Evolutionary conservation across 2,113 vertebrate genomes (phyloP), one percentile per base, ranked within the genome.

Genomic region (Tetrax tetrax): DNA sequence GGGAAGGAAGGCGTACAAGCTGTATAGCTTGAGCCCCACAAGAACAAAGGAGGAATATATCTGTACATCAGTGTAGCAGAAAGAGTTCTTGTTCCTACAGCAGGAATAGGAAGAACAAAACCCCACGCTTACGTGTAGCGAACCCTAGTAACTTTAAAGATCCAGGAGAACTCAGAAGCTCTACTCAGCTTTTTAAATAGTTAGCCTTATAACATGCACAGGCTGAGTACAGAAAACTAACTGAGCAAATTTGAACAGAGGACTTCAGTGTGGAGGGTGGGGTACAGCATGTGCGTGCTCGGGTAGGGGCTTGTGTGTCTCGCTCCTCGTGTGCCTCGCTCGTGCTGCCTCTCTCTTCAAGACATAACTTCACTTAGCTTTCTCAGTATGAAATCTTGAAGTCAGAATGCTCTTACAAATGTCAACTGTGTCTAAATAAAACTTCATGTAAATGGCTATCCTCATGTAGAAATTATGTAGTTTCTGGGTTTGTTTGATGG

Each of bases 261-360:
- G 54, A 57, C 7, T 48, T 31, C 1, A 35, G 31, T 60, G 7
- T 35, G 41, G 35, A 72, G 12, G 5, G 23, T 47, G 16, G 5
- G 10, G 5, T 27, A 1, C 7, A 53, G 28, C 3, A 2, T 19
- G 8, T 69, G 22, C 38, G 48, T 17, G 17, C 16, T 6, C 0
- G 1, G 19, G 25, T 61, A 43, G 61, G 43, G 80, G 57, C n/a
- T 68, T 27, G 9, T 7, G 29, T 48, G 33, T 57, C 54, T 70
- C n/a, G 9, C 7, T 68, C 31, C 38, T 24, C 27, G 17, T 1
- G 4, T 33, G 41, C 15, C 48, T 69, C 29, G 9, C 35, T 41
- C 1, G 0, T 76, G 48, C 9, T 35, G 81, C 7, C 13, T 87
- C 8, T 89, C 43, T 89, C 54, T 69, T 43, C 41, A 43, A 79